A percentile compares a stretch with the other conserved stretches of the same genome.
phyloP scores from a whole-genome alignment of 1,140 invertebrate species.

The Oreohelix idahoensis region DNA sequence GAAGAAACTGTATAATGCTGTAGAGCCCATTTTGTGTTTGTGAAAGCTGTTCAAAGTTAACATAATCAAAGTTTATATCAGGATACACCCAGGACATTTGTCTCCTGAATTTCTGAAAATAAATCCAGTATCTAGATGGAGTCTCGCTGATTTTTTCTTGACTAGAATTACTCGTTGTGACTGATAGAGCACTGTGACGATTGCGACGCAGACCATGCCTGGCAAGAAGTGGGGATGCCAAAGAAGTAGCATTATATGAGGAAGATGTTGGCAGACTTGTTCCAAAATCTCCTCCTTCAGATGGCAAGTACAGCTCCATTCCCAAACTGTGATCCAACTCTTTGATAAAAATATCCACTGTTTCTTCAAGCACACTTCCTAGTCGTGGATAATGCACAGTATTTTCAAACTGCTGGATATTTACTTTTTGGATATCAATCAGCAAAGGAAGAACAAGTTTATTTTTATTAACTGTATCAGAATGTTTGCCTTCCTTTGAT shows the following conservation, averaged over 20 bases:
- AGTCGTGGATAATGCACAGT: not conserved
- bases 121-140: conserved; percentile 26
- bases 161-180: not conserved
- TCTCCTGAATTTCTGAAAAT: conserved; percentile 36
- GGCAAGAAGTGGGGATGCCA: not conserved
- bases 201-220: not conserved
- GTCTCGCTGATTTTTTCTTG: conserved; percentile 7
- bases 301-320: not conserved
- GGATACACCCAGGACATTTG: conserved; percentile 33
- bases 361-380: conserved; percentile 13
- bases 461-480: not conserved
- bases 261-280: not conserved
- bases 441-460: not conserved
- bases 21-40: conserved; percentile 33
- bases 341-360: conserved; percentile 5
- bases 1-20: conserved; percentile 52
- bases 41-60: not conserved
- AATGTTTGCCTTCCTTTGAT: not conserved
- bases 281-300: not conserved
- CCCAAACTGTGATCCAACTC: conserved; percentile 6
- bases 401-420: no score
- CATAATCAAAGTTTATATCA: not conserved
- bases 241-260: not conserved
- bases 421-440: not conserved
- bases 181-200: not conserved